These are phyloP conservation scores for Agriopis marginaria DNA, from an alignment of 2,888 invertebrate species.

Conservation along the genomic window DNA sequence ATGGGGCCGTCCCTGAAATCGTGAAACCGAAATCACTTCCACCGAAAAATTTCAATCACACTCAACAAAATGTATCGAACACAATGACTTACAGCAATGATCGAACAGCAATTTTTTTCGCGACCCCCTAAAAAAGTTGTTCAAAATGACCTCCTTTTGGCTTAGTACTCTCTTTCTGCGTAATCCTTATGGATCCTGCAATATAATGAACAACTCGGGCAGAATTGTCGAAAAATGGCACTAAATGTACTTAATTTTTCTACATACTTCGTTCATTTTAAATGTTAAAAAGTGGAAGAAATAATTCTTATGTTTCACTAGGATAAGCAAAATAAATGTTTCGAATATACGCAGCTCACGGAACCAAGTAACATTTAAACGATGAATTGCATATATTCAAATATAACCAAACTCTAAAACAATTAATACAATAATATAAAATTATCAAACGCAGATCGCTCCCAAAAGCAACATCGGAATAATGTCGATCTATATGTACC, in stretches of 20 bases:
- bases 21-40: too few relatives aligned
- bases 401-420: conserved; percentile 25
- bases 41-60: too few relatives aligned
- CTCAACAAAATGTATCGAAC: too few relatives aligned
- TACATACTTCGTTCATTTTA: conserved; percentile 29
- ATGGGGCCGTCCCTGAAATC: too few relatives aligned
- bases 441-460: conserved; percentile 60
- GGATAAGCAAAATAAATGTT: conserved; percentile 24
- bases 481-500: conserved; percentile 74
- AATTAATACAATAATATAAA: conserved; percentile 5
- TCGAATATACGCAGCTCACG: conserved; percentile 42
- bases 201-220: conserved; percentile 46
- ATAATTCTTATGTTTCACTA: conserved; percentile 12
- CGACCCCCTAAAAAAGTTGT: too few relatives aligned
- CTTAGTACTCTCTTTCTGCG: too few relatives aligned
- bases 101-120: too few relatives aligned
- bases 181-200: not conserved
- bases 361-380: conserved; percentile 32
- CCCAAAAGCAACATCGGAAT: conserved; percentile 60
- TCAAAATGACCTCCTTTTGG: too few relatives aligned
- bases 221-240: conserved; percentile 72
- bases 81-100: too few relatives aligned
- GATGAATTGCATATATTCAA: conserved; percentile 52
- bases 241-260: conserved; percentile 68
- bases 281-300: conserved; percentile 29